These are phyloP conservation scores for Drosophila tanythrix DNA, from an alignment of 2,888 invertebrate genomes.

Conservation along the genomic window DNA sequence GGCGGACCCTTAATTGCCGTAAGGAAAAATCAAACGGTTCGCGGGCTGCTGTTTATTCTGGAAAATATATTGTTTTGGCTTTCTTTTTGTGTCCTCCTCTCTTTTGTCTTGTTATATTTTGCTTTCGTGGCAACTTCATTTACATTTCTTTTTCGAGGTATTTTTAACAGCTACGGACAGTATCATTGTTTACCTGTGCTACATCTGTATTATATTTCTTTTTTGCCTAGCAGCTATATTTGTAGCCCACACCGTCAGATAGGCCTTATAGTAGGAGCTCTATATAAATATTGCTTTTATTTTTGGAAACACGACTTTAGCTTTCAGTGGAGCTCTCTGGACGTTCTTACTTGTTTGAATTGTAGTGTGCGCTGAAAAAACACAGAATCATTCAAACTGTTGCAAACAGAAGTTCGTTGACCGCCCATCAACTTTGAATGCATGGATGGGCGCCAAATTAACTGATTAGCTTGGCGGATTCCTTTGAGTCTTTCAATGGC, in stretches of 20 bases:
- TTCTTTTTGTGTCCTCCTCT: background rate
- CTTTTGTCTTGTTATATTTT: conserved; percentile 19
- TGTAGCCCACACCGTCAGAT: background rate
- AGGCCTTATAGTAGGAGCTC: background rate
- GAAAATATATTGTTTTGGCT: conserved; percentile 17
- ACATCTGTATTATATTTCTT: background rate
- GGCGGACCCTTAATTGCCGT: conserved; percentile 21
- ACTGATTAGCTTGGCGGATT: conserved; percentile 21
- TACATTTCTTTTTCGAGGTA: conserved; percentile 4
- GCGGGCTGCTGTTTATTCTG: background rate
- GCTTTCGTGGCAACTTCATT: conserved; percentile 11
- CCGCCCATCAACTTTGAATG: conserved; percentile 8
- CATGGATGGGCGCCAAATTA: background rate
- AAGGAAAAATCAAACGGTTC: conserved; percentile 31
- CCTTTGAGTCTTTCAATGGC: conserved; percentile 46
- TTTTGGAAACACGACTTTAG: background rate
- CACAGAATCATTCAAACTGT: conserved; percentile 11
- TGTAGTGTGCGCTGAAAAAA: background rate
- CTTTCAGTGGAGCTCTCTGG: background rate
- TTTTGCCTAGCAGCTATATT: background rate
- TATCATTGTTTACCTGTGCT: background rate
- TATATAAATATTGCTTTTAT: background rate
- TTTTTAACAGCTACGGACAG: background rate
- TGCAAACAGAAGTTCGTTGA: conserved; percentile 3
- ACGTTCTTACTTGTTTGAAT: background rate